Evolutionary conservation across 2,113 vertebrate species (phyloP).

Genomic region (Cebus imitator): DNA sequence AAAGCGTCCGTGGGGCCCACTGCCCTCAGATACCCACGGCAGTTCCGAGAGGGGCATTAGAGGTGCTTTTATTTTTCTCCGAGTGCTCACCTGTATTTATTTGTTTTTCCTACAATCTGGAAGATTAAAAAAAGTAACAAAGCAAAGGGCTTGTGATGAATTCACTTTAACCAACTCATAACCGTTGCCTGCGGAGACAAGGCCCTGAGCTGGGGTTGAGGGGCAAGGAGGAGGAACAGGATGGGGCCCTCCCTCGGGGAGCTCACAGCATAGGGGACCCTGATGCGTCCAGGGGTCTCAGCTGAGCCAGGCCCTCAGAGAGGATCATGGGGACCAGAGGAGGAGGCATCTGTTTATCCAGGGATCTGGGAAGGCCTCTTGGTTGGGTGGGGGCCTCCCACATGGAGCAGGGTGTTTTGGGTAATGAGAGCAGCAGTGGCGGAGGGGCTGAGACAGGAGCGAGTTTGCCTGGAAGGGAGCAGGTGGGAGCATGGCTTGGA

Average conservation of each 20-base stretch:
- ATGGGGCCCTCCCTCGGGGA: not conserved
- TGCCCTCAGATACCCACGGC: accelerated
- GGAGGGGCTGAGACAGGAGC: not conserved
- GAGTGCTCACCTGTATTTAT: not conserved
- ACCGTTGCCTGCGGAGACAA: not conserved
- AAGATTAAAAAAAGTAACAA: not conserved
- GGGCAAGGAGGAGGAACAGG: not conserved
- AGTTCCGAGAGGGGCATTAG: not conserved
- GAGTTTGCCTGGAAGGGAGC: not conserved
- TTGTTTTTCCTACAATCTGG: not conserved
- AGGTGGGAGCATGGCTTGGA: accelerated
- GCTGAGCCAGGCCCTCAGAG: not conserved
- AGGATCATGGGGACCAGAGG: not conserved
- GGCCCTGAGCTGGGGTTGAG: not conserved
- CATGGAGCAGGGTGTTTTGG: accelerated
- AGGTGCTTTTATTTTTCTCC: not conserved
- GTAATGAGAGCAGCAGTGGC: not conserved
- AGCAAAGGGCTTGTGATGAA: not conserved
- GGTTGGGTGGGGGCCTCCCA: not conserved
- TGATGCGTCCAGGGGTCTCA: not conserved
- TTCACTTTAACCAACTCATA: not conserved
- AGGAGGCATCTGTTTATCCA: accelerated
- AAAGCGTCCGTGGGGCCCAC: not conserved
- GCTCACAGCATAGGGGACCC: not conserved
- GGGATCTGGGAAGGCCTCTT: not conserved